Evolutionary conservation across 2,888 invertebrate genomes (phyloP), one percentile per base, ranked within the genome.

Genomic region (Erynnis tages): DNA sequence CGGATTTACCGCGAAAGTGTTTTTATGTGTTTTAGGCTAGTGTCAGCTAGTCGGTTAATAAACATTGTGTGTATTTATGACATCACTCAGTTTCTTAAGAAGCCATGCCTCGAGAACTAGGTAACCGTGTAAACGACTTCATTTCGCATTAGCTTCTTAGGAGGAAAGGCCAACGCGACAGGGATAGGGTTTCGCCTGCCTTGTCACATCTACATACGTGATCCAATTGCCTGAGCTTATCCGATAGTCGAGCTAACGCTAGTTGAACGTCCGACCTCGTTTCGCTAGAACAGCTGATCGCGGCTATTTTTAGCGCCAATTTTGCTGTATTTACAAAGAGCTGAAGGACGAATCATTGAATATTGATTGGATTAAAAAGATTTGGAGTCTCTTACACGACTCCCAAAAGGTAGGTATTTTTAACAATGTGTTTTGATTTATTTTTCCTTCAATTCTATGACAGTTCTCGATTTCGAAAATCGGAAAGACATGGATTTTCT

Each of bases 241-340:
- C 50, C 27, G 4, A 27, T 27, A 34, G 41, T 41, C 25, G 7
- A 50, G 43, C 43, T 35, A 35, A 50, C 40, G 47, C 7, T 11
- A 19, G 40, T 48, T 48, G 40, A 48, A 48, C 32, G 48, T 13
- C 47, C 38, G 47, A 8, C 29, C 47, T 38, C 23, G 6, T 29
- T 45, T 45, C 29, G 23, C 10, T 8, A 52, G 57, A 61, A 58
- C 47, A 40, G 46, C 47, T 45, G 35, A 45, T 16, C 7, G 4
- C 8, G 7, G 27, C 2, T 8, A 2, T 6, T 27, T 27, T 27
- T 21, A 21, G 21, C 21, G 21, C 3, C 3, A 21, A 5, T 21
- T 5, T 21, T 21, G 5, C 21, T 4, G 4, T 21, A n/a, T 21
- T 21, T 21, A 21, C 41, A 17, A 23, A 44, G n/a, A n/a, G n/a